phyloP scores from a whole-genome alignment of 92 coral and sea anemone genomes.

The Epizoanthus rinbou region DNA sequence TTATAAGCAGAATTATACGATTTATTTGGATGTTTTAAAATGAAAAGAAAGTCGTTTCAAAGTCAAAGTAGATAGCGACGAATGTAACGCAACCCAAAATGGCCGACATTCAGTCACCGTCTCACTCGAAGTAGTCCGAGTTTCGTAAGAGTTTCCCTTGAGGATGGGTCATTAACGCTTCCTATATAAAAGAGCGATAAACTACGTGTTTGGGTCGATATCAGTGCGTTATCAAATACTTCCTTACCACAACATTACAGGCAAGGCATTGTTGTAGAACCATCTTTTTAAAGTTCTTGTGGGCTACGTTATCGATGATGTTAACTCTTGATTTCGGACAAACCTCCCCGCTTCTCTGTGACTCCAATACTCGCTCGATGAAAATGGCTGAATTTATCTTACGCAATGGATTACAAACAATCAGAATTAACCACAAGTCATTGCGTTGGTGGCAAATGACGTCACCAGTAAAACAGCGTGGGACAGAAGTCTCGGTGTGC shows the following conservation, averaged over 20 bases:
- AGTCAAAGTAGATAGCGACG: neutral
- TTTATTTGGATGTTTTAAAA: neutral
- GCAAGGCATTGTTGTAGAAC: constrained; percentile 30
- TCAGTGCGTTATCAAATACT: neutral
- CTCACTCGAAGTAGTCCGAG: no score
- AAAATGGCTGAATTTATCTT: constrained; percentile 23
- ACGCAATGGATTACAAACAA: constrained; percentile 12
- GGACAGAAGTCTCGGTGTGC: neutral
- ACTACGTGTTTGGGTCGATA: neutral
- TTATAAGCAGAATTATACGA: neutral
- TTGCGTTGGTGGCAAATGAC: constrained; percentile 30
- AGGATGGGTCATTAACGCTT: neutral
- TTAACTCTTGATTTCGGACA: neutral
- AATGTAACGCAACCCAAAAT: constrained; percentile 6
- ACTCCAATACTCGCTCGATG: constrained; percentile 18
- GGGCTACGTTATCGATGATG: neutral
- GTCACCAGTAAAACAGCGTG: constrained; percentile 14
- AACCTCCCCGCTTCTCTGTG: neutral
- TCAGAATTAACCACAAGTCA: constrained; percentile 23
- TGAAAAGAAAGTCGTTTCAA: neutral
- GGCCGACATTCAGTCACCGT: neutral
- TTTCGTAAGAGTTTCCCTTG: neutral
- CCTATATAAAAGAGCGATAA: no score
- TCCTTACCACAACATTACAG: constrained; percentile 25
- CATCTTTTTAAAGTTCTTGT: neutral